Conservation (phyloP, 2,113 vertebrate genomes). For the Strix aluco region DNA sequence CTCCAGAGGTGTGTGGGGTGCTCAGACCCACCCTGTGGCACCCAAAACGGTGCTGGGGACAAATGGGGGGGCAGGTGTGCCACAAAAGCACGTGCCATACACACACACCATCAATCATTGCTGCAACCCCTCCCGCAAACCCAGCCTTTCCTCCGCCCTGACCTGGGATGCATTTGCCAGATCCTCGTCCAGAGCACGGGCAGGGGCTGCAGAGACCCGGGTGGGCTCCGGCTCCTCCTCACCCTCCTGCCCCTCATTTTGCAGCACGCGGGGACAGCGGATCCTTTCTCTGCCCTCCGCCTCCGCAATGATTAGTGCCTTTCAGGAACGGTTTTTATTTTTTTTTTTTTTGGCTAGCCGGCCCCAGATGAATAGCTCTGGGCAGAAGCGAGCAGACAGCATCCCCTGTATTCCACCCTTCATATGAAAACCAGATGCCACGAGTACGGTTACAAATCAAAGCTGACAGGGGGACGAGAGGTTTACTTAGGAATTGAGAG, state of each 20-base stretch:
- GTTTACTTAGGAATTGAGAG: slow-evolving; percentile 28
- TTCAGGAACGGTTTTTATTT: background rate
- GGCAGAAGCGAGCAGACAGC: slow-evolving; percentile 45
- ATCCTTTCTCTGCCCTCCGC: background rate
- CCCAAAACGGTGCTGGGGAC: background rate
- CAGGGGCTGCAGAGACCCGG: background rate
- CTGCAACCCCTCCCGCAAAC: background rate
- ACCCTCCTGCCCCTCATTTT: background rate
- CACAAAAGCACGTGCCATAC: background rate
- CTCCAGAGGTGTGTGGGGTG: background rate
- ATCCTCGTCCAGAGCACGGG: accelerated
- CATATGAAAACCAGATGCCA: slow-evolving; percentile 73
- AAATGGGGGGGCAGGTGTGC: accelerated
- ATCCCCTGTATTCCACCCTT: slow-evolving; percentile 49
- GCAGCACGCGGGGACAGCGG: background rate
- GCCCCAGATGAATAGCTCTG: slow-evolving; percentile 35
- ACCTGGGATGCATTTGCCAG: background rate
- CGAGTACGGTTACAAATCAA: slow-evolving; percentile 57
- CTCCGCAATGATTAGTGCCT: background rate
- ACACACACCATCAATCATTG: accelerated
- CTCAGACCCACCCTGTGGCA: background rate
- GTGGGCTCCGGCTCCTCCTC: background rate
- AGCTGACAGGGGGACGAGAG: slow-evolving; percentile 51
- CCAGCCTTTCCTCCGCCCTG: background rate
- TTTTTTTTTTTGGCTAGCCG: background rate